Evolutionary conservation across 2,888 invertebrate species (phyloP), one percentile per base, ranked within the genome.

Genomic region (Aromia moschata): DNA sequence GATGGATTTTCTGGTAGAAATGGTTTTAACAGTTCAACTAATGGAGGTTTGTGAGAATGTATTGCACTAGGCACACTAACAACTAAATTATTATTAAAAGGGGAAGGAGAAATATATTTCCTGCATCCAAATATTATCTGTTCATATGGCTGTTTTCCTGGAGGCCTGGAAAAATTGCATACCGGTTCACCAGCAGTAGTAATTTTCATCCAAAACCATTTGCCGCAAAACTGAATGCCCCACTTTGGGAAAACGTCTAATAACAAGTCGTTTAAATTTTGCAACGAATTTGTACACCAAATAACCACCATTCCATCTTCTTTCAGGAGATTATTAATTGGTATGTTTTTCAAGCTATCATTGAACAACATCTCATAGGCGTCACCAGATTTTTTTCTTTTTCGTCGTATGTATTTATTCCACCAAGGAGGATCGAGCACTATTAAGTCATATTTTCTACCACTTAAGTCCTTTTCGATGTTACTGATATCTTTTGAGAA

Each of bases 371-470:
- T 92, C 65, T 85, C 80, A 78, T 95, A 94, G 65, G 54, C 88
- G 67, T 89, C 81, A 59, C 87, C 84, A 49, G 84, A 84, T 56
- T 84, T 85, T 68, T 82, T 83, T 74, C 89, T 91, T 74, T 91
- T 84, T 62, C 98, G 86, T 71, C 94, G 87, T 43, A 97, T 94
- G 64, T 93, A 96, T 80, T 95, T 96, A 78, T 98, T 98, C 84
- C 90, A 89, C 98, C 98, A 98, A 0, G 98, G 97, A 25, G 98
- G 98, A 83, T 98, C 98, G 67, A 96, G 83, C 12, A 97, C 81
- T 47, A 98, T 85, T 51, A 96, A 82, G 79, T 96, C 92, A 83
- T 86, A 97, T 59, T 82, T 83, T 55, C 77, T 77, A 4, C 82
- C 80, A 15, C 71, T 54, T 36, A 87, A 75, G 17, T 79, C 70